phyloP scores from a whole-genome alignment of 1,140 invertebrate species.

The Nebria ingens region DNA sequence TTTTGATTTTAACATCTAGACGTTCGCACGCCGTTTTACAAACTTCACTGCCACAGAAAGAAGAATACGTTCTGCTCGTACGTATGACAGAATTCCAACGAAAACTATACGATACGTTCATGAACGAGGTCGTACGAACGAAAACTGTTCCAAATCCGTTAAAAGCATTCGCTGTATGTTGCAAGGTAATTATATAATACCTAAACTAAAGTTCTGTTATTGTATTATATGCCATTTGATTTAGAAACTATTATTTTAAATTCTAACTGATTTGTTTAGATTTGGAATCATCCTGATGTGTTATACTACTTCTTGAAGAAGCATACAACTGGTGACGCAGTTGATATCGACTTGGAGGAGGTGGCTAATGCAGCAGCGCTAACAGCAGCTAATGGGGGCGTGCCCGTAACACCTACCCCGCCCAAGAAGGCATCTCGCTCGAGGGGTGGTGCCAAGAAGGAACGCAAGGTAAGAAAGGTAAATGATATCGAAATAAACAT shows the following conservation, averaged over 20 bases:
- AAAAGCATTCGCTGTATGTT: conserved; percentile 96
- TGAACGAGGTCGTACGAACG: conserved; percentile 79
- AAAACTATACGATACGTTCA: conserved; percentile 79
- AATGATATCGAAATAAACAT: no score
- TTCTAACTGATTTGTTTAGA: conserved; percentile 42
- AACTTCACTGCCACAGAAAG: conserved; percentile 75
- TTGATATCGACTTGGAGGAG: conserved; percentile 85
- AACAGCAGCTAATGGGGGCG: conserved; percentile 33
- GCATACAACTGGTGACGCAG: conserved; percentile 64
- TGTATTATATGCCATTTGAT: conserved; percentile 1
- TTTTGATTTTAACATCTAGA: conserved; percentile 42
- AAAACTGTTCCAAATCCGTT: conserved; percentile 88
- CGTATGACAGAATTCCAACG: conserved; percentile 81
- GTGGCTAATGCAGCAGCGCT: conserved; percentile 44
- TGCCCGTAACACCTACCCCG: conserved; percentile 22
- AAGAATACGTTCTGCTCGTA: conserved; percentile 84
- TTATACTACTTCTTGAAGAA: conserved; percentile 85
- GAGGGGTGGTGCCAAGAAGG: conserved; percentile 23
- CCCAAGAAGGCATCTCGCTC: conserved; percentile 31
- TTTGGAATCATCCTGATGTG: conserved; percentile 99
- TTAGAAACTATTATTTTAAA: conserved; percentile 10
- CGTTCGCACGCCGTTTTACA: conserved; percentile 82
- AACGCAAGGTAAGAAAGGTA: conserved; percentile 18
- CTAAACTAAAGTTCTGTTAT: no score
- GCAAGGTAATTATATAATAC: conserved; percentile 56